phyloP scores from a whole-genome alignment of 2,113 vertebrate genomes.

The Dolichotis patagonum region DNA sequence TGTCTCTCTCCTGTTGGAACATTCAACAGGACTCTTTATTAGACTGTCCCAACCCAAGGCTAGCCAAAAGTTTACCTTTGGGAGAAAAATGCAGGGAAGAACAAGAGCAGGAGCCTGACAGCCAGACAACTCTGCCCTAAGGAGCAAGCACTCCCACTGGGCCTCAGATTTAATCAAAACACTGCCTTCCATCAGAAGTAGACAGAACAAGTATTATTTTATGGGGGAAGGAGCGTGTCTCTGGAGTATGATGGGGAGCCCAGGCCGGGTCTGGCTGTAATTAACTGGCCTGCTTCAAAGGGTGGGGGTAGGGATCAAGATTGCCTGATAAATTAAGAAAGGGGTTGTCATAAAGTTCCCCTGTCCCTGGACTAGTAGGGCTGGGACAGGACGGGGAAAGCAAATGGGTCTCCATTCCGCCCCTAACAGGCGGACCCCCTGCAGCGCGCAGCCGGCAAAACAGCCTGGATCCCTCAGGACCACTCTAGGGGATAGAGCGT shows the following conservation, averaged over 20 bases:
- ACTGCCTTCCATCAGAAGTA: constrained; percentile 51
- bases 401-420: constrained; percentile 1
- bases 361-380: background rate
- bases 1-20: constrained; percentile 51
- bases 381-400: background rate
- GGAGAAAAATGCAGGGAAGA: background rate
- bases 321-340: background rate
- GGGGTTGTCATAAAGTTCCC: background rate
- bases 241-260: constrained; percentile 41
- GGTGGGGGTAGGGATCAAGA: background rate
- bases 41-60: background rate
- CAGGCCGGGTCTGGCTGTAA: constrained; percentile 40
- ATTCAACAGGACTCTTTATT: constrained; percentile 33
- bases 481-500: background rate
- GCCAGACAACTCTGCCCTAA: background rate
- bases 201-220: constrained; percentile 67
- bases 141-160: background rate
- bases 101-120: background rate
- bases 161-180: constrained; percentile 75
- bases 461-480: background rate
- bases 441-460: background rate
- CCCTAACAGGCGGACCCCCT: background rate
- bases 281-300: constrained; percentile 57
- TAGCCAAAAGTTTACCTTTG: constrained; percentile 66
- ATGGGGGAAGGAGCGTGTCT: constrained; percentile 46